Base-by-base conservation (phyloP, 2,888 invertebrate species). In the Anorthoa munda region DNA sequence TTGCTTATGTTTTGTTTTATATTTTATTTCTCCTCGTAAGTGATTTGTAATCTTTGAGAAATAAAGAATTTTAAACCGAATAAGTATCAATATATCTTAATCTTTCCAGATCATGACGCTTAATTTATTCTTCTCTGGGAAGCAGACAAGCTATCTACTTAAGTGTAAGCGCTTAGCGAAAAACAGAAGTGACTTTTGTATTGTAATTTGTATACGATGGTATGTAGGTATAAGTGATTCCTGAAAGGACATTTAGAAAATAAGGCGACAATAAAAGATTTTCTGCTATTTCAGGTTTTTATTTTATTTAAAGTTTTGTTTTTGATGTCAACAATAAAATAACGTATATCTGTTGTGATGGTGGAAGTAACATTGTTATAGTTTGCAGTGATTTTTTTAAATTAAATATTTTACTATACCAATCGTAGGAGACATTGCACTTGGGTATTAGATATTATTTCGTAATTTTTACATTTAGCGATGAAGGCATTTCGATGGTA, bases 241-340 rank as follows among this genome's bases (percentile, higher is more conserved):
- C 74, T 79, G 4, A n/a, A 70, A 75, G 75, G 77, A 87, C 66
- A 67, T 70, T 58, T 77, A 84, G 73, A 56, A 75, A 66, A n/a
- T 81, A 80, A 81, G 85, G 78, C 78, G 83, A 90, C 88, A 95
- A 93, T 94, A 93, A 94, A 94, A 94, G 89, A 87, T 87, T 84
- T 89, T 90, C 88, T 85, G 87, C 91, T 92, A 91, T 92, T 93
- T 93, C 89, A 90, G 89, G 84, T 88, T 93, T 93, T 92, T 91
- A 92, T 93, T 94, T 94, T 90, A 93, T 92, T 93, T 91, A 91
- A 84, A 84, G 86, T 91, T 91, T 92, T 94, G 91, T 91, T 92
- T 93, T 93, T 92, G 90, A 91, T 90, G 90, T 94, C 92, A 93
- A 93, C 92, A 94, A 92, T 91, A 89, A 86, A 88, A 90, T 89